Evolutionary conservation across 2,888 invertebrate species (phyloP).

Genomic region (Yponomeuta cagnagella): DNA sequence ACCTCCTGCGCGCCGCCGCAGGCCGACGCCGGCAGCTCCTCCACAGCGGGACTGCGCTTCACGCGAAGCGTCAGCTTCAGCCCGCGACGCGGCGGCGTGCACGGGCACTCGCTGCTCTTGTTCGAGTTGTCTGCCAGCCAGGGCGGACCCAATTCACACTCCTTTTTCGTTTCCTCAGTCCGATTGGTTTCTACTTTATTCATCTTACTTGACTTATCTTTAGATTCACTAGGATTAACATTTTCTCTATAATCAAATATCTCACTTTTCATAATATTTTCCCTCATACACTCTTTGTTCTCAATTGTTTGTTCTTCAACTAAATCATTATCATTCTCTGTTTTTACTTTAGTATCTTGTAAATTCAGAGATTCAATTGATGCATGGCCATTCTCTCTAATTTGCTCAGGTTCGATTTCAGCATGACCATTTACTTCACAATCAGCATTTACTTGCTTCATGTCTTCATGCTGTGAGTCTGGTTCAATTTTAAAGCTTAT

Average conservation of each 20-base stretch:
- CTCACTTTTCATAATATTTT: constrained; percentile 61
- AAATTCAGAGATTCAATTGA: constrained; percentile 54
- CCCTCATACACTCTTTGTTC: constrained; percentile 47
- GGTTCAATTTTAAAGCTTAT: constrained; percentile 39
- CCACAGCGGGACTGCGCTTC: constrained; percentile 90
- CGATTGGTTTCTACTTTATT: constrained; percentile 53
- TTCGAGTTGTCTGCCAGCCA: constrained; percentile 66
- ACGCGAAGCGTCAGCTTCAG: constrained; percentile 89
- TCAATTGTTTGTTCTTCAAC: constrained; percentile 45
- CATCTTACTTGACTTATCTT: constrained; percentile 56
- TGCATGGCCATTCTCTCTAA: constrained; percentile 44
- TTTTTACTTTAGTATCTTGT: constrained; percentile 27
- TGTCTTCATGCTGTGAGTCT: constrained; percentile 24
- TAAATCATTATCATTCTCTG: constrained; percentile 36
- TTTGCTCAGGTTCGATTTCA: constrained; percentile 20
- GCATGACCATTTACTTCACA: background rate
- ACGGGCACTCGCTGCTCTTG: constrained; percentile 64
- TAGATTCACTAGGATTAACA: constrained; percentile 67
- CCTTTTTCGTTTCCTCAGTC: constrained; percentile 57
- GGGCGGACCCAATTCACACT: constrained; percentile 53
- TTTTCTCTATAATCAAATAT: constrained; percentile 70
- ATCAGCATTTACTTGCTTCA: background rate
- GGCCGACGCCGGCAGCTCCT: constrained; percentile 85
- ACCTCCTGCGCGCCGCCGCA: constrained; percentile 76
- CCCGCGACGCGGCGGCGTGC: constrained; percentile 77